Evolutionary conservation across 1,140 invertebrate genomes (phyloP).

Genomic region (Drosophila varians): DNA sequence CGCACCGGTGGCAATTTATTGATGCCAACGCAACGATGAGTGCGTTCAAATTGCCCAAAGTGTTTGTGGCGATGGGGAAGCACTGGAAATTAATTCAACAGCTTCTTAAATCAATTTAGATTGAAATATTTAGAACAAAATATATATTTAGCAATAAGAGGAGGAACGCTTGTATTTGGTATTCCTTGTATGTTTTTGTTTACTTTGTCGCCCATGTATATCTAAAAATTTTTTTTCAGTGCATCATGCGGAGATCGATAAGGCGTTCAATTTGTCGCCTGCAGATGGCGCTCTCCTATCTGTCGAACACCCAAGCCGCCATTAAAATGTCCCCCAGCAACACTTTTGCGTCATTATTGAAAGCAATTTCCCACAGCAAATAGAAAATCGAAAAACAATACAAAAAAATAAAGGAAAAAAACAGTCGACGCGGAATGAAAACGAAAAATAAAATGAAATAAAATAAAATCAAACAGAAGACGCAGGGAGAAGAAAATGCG

Average conservation of each 20-base stretch:
- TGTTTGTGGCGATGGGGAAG: background rate
- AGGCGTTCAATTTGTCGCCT: conserved; percentile 37
- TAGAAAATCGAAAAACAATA: conserved; percentile 55
- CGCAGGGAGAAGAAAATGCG: conserved; percentile 44
- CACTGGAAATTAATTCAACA: conserved; percentile 2
- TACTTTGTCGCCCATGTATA: too few species aligned
- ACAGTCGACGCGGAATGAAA: conserved; percentile 14
- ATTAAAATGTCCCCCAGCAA: conserved; percentile 48
- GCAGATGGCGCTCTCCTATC: conserved; percentile 28
- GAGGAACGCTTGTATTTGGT: too few species aligned
- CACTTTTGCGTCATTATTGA: conserved; percentile 59
- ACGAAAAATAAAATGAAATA: conserved; percentile 32
- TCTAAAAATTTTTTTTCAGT: background rate
- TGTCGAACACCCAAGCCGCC: conserved; percentile 26
- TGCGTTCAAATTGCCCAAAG: conserved; percentile 41
- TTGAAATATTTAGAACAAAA: background rate
- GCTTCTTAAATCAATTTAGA: background rate
- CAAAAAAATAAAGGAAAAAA: conserved; percentile 22
- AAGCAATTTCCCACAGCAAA: conserved; percentile 51
- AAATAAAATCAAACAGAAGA: conserved; percentile 25
- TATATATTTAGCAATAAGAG: too few species aligned
- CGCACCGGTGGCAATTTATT: conserved; percentile 41
- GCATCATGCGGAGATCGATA: conserved; percentile 4
- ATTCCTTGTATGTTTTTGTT: too few species aligned
- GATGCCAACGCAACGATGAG: conserved; percentile 34